Conservation (phyloP, 2,113 vertebrate genomes). For the Dasyornis broadbenti region DNA sequence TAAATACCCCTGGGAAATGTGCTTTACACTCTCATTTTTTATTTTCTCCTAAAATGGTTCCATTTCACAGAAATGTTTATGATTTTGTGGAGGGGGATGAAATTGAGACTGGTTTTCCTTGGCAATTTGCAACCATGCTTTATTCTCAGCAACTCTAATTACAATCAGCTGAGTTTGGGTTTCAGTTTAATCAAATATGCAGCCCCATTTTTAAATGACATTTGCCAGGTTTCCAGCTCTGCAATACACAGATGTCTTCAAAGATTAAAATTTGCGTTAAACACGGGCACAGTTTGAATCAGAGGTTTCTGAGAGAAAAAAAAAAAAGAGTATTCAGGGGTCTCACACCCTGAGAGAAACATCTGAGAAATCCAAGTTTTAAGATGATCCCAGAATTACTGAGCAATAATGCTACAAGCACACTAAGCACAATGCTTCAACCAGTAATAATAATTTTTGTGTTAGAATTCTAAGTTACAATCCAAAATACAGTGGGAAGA, state of each 20-base stretch:
- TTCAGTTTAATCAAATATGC: background rate
- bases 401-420: background rate
- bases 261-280: background rate
- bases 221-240: background rate
- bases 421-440: background rate
- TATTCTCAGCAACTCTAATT: conserved; percentile 37
- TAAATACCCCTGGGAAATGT: conserved; percentile 12
- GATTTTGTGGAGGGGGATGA: background rate
- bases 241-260: background rate
- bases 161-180: conserved; percentile 35
- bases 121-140: conserved; percentile 1
- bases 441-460: background rate
- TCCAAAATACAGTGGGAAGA: background rate
- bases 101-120: conserved; percentile 12
- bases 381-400: background rate
- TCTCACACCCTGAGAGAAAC: background rate
- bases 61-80: conserved; percentile 41
- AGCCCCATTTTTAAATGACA: background rate
- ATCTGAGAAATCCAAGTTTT: background rate
- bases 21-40: background rate
- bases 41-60: background rate
- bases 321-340: background rate
- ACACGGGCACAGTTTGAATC: background rate
- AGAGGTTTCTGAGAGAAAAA: background rate
- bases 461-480: background rate